Conservation (phyloP, 2,113 vertebrate genomes). For the Chloroceryle aenea region DNA sequence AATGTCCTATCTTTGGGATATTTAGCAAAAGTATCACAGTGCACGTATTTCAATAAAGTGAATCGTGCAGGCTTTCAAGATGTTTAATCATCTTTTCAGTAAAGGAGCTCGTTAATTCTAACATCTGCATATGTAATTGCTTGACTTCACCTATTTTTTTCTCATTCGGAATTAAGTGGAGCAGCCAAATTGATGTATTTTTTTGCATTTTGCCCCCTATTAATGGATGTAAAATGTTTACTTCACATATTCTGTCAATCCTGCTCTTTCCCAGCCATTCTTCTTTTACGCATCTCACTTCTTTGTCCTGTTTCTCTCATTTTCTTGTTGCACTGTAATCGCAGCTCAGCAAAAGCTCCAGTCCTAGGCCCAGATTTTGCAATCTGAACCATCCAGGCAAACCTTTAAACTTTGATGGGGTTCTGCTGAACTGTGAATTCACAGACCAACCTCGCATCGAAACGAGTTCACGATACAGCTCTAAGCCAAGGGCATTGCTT, state of each 20-base stretch:
- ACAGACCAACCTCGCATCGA: fast-evolving
- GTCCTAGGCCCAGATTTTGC: slow-evolving; percentile 4
- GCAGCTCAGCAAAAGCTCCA: background rate
- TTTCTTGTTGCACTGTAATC: background rate
- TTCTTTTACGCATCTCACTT: background rate
- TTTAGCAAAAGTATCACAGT: background rate
- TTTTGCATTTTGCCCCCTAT: slow-evolving; percentile 30
- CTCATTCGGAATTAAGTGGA: slow-evolving; percentile 7
- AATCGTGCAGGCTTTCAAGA: slow-evolving; percentile 37
- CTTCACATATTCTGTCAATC: background rate
- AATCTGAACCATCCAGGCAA: background rate
- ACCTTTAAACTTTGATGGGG: background rate
- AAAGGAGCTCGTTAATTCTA: slow-evolving; percentile 10
- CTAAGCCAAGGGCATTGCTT: background rate
- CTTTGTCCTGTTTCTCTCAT: background rate
- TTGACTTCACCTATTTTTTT: slow-evolving; percentile 40
- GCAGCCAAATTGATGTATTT: background rate
- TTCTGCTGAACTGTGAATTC: background rate
- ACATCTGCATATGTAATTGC: slow-evolving; percentile 42
- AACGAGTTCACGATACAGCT: background rate
- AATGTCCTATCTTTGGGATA: background rate
- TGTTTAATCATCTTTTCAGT: slow-evolving; percentile 57
- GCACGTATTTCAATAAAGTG: background rate
- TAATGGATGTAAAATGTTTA: background rate
- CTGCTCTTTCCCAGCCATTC: background rate